Base-by-base conservation (phyloP, 2,113 vertebrate genomes). In the Sminthopsis crassicaudata region DNA sequence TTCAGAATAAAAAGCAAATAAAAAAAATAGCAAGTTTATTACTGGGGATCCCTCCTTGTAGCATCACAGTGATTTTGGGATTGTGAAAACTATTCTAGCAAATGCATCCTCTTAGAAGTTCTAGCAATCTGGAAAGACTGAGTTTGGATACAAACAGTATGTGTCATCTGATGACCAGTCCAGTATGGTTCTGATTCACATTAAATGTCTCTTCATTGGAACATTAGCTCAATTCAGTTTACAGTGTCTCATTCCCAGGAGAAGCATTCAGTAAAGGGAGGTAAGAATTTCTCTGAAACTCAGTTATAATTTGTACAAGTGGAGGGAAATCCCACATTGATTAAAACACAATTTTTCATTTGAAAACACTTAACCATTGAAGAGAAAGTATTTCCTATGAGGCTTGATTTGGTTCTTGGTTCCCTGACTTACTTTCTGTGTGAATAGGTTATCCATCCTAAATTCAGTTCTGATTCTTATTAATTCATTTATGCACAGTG, bases 401-500 rank as follows among this genome's bases (percentile, higher is more conserved):
- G 51, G 36, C 3, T 4, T 92, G 3, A 19, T 90, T 95, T 5
- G 92, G 19, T 46, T 94, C 95, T 93, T 94, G 67, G 90, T 57
- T 91, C 36, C 11, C 24, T 50, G 25, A 30, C 51, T 89, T 92
- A 27, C 84, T 97, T 94, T 88, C 12, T 88, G 23, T 94, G 23
- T 92, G 53, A 92, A 24, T 5, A 12, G 7, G 25, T 5, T 26
- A 95, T 7, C 76, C 57, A 91, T 93, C 90, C 24, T 53, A 90
- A 67, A 14, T 26, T 96, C 97, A 42, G 23, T 91, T 96, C 90
- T 93, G 25, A 0, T 92, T 27, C 88, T 92, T 90, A 12, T 53
- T 90, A 91, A 26, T 90, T 90, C 91, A 94, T 92, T 91, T 42
- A 16, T 84, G 19, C n/a, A 53, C 90, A 53, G 36, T 91, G 16